Base-by-base conservation (phyloP, 2,797 vertebrate species). In the Chelon labrosus region DNA sequence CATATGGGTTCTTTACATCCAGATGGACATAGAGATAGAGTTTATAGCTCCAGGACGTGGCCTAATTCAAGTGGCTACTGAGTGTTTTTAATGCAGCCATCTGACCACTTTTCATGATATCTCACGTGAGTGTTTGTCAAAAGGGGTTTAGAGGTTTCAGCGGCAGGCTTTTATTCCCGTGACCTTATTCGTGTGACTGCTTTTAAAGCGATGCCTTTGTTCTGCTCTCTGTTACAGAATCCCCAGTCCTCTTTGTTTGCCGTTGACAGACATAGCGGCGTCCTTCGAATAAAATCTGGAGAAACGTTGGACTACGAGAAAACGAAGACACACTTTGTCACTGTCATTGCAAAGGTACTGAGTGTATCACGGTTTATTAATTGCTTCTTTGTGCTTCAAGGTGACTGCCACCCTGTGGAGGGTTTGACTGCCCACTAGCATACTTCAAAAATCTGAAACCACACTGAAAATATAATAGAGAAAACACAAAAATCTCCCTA, bases 301-400 rank as follows among this genome's bases (percentile, higher is more conserved):
- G 89, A 95, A 88, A 90, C 68, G 53, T 87, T 99, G 82, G 97
- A 99, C 88, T 99, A 96, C 0, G 98, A 99, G 92, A 97, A 95
- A 87, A 93, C 95, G 31, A 95, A 88, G 80, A 95, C 95, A 14
- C 96, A 98, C 84, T 97, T 97, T 81, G 62, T 99, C 47, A 94
- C 94, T 0, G 93, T 98, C 0, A 75, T 97, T 27, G 96, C 96
- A 82, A 98, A 98, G 97, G 98, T 99, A 85, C 66, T 20, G 10
- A 12, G 25, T 49, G 31, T 10, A 38, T 54, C 0, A n/a, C 14
- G 41, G 44, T 37, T 57, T 41, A 62, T 12, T 39, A 27, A 3
- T 0, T 50, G 10, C 17, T 19, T 19, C 7, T 65, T 5, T 25
- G 5, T n/a, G 1, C 5, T 31, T 53, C 6, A 20, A 31, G 14